phyloP scores from a whole-genome alignment of 2,888 invertebrate genomes.

The Noctua janthina region DNA sequence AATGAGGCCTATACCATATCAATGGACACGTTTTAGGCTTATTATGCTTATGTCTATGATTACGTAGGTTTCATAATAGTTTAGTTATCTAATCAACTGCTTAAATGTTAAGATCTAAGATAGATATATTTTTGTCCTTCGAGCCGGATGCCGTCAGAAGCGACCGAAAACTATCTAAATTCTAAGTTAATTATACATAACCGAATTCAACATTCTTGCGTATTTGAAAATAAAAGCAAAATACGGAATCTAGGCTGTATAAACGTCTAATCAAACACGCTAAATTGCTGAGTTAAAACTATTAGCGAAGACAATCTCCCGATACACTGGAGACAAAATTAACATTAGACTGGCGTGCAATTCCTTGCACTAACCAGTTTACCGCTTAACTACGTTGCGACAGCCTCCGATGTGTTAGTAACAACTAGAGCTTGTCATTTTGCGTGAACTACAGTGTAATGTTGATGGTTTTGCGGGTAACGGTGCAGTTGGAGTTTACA shows the following conservation, averaged over 20 bases:
- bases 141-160: background rate
- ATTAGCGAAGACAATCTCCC: slow-evolving; percentile 56
- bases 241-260: background rate
- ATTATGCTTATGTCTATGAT: background rate
- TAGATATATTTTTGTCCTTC: background rate
- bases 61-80: too few relatives aligned
- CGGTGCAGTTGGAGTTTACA: background rate
- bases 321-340: slow-evolving; percentile 55
- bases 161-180: background rate
- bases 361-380: slow-evolving; percentile 60
- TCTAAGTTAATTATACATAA: background rate
- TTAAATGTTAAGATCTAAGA: background rate
- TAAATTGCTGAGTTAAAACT: slow-evolving; percentile 53
- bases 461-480: background rate
- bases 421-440: slow-evolving; percentile 48
- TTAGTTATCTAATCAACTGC: background rate
- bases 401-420: slow-evolving; percentile 39
- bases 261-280: slow-evolving; percentile 4
- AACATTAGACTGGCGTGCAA: slow-evolving; percentile 58
- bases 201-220: background rate
- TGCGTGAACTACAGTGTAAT: slow-evolving; percentile 29
- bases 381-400: slow-evolving; percentile 50
- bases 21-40: background rate
- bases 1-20: background rate
- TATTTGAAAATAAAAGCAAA: background rate